Percentiles rank a stretch among this genome's conserved stretches.
Conservation (phyloP, 53 echinoderm and acorn worm genomes). For the Holothuria leucospilota region DNA sequence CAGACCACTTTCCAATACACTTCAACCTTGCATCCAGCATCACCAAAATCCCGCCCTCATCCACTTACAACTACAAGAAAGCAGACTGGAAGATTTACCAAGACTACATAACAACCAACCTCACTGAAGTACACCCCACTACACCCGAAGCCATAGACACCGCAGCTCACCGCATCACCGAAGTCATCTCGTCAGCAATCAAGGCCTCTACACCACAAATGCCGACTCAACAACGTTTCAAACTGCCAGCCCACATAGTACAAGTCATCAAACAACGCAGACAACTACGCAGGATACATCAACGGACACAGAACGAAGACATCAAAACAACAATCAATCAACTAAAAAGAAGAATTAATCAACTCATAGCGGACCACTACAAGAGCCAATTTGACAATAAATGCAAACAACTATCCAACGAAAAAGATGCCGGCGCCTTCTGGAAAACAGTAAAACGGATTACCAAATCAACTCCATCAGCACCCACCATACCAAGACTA, state of each 20-base stretch:
- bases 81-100: background rate
- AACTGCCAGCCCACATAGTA: background rate
- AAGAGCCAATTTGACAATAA: background rate
- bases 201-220: background rate
- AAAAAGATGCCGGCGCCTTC: background rate
- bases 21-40: background rate
- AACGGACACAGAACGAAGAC: too few relatives aligned
- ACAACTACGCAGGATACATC: background rate
- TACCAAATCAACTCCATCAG: background rate
- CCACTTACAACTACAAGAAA: background rate
- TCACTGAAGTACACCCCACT: too few relatives aligned
- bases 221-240: background rate
- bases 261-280: background rate
- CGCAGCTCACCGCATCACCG: slow-evolving; percentile 20
- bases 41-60: background rate
- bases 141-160: background rate
- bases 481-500: background rate
- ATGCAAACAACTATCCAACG: background rate
- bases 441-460: background rate
- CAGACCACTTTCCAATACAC: background rate
- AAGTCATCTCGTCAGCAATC: background rate
- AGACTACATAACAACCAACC: background rate
- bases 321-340: too few relatives aligned
- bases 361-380: background rate
- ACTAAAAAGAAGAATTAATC: background rate